Conservation (phyloP, 2,888 invertebrate species). For the Fragum sueziense region DNA sequence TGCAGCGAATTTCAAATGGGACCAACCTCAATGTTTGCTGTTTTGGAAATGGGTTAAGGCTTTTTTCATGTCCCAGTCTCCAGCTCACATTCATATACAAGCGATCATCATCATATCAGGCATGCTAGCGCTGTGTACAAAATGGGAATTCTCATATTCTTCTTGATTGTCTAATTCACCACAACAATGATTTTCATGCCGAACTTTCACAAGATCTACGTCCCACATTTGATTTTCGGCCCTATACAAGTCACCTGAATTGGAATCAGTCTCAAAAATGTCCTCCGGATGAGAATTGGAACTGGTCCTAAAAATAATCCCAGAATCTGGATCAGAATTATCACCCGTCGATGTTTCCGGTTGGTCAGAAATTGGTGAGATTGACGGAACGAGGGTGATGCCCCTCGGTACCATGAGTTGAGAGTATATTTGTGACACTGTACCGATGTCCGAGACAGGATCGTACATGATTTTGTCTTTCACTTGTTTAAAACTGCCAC, state of each 20-base stretch:
- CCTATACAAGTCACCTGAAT: neutral
- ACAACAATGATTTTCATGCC: too few relatives aligned
- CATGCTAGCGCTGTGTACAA: slow-evolving; percentile 13
- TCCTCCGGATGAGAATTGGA: neutral
- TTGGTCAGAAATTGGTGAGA: slow-evolving; percentile 5
- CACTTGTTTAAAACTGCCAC: slow-evolving; percentile 53
- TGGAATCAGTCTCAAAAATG: neutral
- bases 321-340: slow-evolving; percentile 36
- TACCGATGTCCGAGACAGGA: slow-evolving; percentile 33
- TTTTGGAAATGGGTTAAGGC: too few relatives aligned
- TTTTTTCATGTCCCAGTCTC: too few relatives aligned
- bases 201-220: too few relatives aligned
- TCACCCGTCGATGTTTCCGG: neutral
- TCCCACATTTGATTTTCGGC: too few relatives aligned
- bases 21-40: too few relatives aligned
- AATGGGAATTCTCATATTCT: neutral
- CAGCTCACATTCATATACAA: neutral
- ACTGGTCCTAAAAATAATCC: slow-evolving; percentile 41
- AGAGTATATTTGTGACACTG: slow-evolving; percentile 40
- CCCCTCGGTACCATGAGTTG: slow-evolving; percentile 44
- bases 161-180: neutral
- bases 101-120: slow-evolving; percentile 20
- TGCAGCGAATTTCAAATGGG: too few relatives aligned
- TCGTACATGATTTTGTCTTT: slow-evolving; percentile 27
- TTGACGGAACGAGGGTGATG: slow-evolving; percentile 23